A percentile compares a stretch with the other conserved stretches of the same genome.
phyloP scores from a whole-genome alignment of 2,888 invertebrate species.

The Xanthia icteritia region DNA sequence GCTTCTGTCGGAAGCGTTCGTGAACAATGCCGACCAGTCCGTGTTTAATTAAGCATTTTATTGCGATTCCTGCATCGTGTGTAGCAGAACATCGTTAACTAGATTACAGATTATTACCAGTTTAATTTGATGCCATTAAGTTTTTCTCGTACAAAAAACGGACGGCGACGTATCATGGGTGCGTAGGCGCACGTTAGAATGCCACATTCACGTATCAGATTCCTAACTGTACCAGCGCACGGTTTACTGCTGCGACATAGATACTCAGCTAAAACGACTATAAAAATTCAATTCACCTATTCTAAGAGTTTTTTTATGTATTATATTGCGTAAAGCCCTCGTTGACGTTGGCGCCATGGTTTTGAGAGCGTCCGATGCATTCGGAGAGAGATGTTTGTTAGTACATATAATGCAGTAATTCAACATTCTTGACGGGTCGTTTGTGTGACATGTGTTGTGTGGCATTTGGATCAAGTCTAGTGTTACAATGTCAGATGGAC shows the following conservation, averaged over 20 bases:
- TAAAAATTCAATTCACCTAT: slow-evolving; percentile 84
- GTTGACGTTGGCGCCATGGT: slow-evolving; percentile 75
- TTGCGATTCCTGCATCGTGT: slow-evolving; percentile 64
- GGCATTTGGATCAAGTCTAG: slow-evolving; percentile 65
- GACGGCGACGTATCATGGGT: slow-evolving; percentile 52
- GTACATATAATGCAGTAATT: slow-evolving; percentile 55
- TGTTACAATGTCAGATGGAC: slow-evolving; percentile 60
- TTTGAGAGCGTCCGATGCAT: slow-evolving; percentile 75
- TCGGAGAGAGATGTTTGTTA: slow-evolving; percentile 52
- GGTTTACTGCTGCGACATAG: slow-evolving; percentile 77
- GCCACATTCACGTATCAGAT: slow-evolving; percentile 76
- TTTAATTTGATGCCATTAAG: slow-evolving; percentile 67
- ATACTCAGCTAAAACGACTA: slow-evolving; percentile 76
- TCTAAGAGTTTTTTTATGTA: slow-evolving; percentile 73
- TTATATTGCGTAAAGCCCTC: slow-evolving; percentile 73
- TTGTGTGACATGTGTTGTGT: slow-evolving; percentile 52
- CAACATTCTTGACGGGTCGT: slow-evolving; percentile 57
- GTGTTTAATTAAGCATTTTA: slow-evolving; percentile 72
- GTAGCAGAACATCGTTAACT: slow-evolving; percentile 54
- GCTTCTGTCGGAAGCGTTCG: slow-evolving; percentile 80
- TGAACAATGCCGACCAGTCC: slow-evolving; percentile 69
- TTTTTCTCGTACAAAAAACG: slow-evolving; percentile 68
- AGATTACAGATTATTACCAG: slow-evolving; percentile 58
- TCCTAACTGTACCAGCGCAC: slow-evolving; percentile 84
- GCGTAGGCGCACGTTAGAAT: slow-evolving; percentile 73